Percentiles rank a stretch among this genome's conserved stretches.
These are phyloP conservation scores for Drosophila villosipedis DNA, from an alignment of 2,888 invertebrate species.

Conservation along the genomic window DNA sequence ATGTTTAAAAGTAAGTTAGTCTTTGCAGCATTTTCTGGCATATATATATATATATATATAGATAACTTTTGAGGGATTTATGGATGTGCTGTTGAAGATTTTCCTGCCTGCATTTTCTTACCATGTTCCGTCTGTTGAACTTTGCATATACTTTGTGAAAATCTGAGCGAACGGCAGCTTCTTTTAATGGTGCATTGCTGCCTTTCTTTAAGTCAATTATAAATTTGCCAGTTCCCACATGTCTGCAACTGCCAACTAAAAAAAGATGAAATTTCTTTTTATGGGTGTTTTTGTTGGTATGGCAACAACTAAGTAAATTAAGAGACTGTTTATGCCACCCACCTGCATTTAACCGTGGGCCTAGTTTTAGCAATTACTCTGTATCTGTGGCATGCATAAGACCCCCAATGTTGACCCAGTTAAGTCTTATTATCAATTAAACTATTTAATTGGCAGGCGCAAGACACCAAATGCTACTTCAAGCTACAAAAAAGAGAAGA, in stretches of 20 bases:
- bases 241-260: conserved; percentile 9
- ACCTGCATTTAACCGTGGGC: conserved; percentile 45
- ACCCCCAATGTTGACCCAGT: conserved; percentile 67
- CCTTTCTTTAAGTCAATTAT: conserved; percentile 10
- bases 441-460: conserved; percentile 52
- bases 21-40: conserved; percentile 1
- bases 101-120: background rate
- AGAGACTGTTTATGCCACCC: conserved; percentile 13
- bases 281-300: conserved; percentile 5
- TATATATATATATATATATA: background rate
- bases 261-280: conserved; percentile 17
- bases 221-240: conserved; percentile 26
- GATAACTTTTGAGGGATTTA: background rate
- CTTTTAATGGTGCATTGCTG: background rate
- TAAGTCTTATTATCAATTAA: conserved; percentile 64
- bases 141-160: background rate
- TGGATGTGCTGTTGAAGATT: background rate
- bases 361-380: conserved; percentile 7
- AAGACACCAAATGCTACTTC: conserved; percentile 18
- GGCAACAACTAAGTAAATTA: conserved; percentile 39
- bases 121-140: background rate
- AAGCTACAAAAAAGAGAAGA: background rate
- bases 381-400: conserved; percentile 24
- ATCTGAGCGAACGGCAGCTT: background rate
- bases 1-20: conserved; percentile 1